Conservation (phyloP, 1,140 invertebrate genomes). For the Drosophila elegans region DNA sequence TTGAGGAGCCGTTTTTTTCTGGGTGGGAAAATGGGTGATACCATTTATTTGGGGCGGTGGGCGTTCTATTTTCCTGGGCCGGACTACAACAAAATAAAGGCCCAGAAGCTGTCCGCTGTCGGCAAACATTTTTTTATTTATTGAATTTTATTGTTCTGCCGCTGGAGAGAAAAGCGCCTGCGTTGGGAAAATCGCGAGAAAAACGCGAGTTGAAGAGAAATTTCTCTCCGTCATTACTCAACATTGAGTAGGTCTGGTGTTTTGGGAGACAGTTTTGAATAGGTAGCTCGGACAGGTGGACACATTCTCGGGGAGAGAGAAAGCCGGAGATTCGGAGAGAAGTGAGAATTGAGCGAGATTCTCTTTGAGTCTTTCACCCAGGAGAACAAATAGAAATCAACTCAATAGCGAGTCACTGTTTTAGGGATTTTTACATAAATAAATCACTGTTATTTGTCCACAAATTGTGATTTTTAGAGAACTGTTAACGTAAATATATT, state of each 20-base stretch:
- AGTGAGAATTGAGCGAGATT: background rate
- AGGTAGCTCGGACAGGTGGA: background rate
- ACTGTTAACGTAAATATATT: too few species aligned
- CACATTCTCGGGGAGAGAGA: background rate
- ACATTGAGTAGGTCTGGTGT: constrained; percentile 5
- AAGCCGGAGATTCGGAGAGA: too few species aligned
- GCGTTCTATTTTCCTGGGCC: constrained; percentile 1
- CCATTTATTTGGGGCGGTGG: background rate
- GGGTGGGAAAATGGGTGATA: background rate
- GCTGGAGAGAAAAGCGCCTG: constrained; percentile 40
- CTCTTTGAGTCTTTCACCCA: background rate
- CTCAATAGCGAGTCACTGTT: background rate
- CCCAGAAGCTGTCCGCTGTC: constrained; percentile 54
- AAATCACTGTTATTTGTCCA: background rate
- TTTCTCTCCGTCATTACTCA: constrained; percentile 5
- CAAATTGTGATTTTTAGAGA: too few species aligned
- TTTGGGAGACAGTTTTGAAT: constrained; percentile 7
- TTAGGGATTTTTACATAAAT: background rate
- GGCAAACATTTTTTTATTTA: constrained; percentile 70
- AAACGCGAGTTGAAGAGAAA: constrained; percentile 13
- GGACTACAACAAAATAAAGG: constrained; percentile 8
- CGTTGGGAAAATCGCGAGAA: constrained; percentile 17
- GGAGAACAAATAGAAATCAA: background rate
- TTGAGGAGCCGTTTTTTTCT: constrained; percentile 24
- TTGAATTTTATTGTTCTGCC: constrained; percentile 73